A percentile compares a stretch with the other conserved stretches of the same genome.
Conservation (phyloP, 2,113 vertebrate species). For the Brachypteracias leptosomus region DNA sequence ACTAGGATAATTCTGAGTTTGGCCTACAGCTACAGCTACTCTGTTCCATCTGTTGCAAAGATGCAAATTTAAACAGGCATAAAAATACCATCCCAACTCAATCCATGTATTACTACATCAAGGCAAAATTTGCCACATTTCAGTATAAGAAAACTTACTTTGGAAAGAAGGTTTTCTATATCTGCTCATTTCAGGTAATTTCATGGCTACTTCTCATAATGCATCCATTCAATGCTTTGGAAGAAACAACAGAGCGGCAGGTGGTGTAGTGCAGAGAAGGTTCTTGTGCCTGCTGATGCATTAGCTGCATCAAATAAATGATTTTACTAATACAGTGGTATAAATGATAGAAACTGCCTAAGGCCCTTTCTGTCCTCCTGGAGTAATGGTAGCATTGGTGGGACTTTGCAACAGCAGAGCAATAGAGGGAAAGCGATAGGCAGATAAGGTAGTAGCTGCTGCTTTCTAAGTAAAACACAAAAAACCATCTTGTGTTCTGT, state of each 20-base stretch:
- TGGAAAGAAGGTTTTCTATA: not conserved
- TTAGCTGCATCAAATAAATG: not conserved
- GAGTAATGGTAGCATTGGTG: not conserved
- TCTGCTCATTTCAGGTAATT: not conserved
- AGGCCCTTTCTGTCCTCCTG: not conserved
- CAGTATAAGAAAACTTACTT: not conserved
- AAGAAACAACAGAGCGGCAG: not conserved
- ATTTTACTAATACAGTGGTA: not conserved
- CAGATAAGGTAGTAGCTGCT: not conserved
- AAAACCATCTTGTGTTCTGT: not conserved
- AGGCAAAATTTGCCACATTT: not conserved
- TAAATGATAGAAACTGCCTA: not conserved
- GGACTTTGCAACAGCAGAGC: not conserved
- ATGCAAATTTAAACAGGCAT: not conserved
- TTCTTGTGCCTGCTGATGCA: not conserved
- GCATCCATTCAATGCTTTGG: not conserved
- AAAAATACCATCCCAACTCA: not conserved
- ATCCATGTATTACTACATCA: not conserved
- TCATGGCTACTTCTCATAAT: not conserved
- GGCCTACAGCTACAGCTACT: not conserved
- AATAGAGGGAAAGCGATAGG: not conserved
- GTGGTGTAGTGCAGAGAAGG: not conserved
- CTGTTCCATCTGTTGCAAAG: constrained; percentile 26
- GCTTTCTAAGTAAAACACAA: not conserved
- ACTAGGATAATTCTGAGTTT: constrained; percentile 16